Evolutionary conservation across 2,888 invertebrate genomes (phyloP).

Genomic region (Nephrotoma flavescens): DNA sequence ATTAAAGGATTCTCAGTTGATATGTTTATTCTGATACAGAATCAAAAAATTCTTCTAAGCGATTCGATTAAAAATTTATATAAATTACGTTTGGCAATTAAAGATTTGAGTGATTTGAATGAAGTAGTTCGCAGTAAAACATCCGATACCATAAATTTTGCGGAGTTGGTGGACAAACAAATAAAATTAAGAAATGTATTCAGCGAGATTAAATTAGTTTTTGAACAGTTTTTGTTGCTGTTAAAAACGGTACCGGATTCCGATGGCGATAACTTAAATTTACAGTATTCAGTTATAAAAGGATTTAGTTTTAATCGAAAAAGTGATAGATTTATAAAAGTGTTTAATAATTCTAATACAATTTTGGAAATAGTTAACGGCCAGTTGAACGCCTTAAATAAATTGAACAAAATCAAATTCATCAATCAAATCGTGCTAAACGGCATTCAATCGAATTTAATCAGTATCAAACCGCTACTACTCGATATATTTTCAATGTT

Average conservation of each 20-base stretch:
- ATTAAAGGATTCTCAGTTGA: constrained; percentile 75
- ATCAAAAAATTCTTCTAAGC: constrained; percentile 47
- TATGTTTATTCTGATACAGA: constrained; percentile 50
- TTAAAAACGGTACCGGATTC: constrained; percentile 43
- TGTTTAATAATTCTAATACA: neutral
- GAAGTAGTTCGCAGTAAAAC: constrained; percentile 6
- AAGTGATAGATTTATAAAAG: neutral
- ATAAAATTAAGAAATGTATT: constrained; percentile 17
- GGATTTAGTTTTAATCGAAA: neutral
- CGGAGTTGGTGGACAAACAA: constrained; percentile 11
- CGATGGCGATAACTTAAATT: neutral
- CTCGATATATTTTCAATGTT: constrained; percentile 20
- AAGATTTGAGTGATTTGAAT: constrained; percentile 13
- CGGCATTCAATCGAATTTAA: constrained; percentile 13
- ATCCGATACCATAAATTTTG: constrained; percentile 16
- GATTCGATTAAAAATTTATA: constrained; percentile 41
- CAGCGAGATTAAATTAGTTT: constrained; percentile 26
- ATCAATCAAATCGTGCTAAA: constrained; percentile 13
- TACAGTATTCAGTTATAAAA: neutral
- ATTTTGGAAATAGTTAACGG: neutral
- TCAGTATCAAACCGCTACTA: constrained; percentile 16
- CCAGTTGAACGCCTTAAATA: neutral
- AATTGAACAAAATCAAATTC: neutral
- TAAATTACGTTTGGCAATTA: constrained; percentile 37
- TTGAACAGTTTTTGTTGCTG: constrained; percentile 54